These are phyloP conservation scores for Stichodactyla mertensii DNA, from an alignment of 64 coral and sea anemone species.

Conservation along the genomic window DNA sequence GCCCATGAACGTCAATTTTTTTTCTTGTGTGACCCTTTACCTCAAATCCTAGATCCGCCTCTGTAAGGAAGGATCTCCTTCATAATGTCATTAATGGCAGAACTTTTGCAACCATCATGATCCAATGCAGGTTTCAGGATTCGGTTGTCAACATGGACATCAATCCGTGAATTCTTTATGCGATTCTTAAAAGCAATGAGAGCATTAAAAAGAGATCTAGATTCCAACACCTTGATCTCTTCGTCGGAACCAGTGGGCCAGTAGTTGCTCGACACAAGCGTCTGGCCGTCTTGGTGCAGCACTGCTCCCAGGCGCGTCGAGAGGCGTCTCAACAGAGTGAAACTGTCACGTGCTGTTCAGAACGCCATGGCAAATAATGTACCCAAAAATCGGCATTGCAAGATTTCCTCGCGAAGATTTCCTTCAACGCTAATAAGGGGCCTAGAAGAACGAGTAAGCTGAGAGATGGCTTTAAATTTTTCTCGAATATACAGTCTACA, in stretches of 20 bases:
- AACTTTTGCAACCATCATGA: slow-evolving; percentile 30
- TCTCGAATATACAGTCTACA: slow-evolving; percentile 22
- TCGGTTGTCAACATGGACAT: slow-evolving; percentile 26
- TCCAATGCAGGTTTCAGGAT: slow-evolving; percentile 31
- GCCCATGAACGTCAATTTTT: too few species aligned
- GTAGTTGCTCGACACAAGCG: slow-evolving; percentile 13
- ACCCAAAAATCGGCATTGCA: slow-evolving; percentile 43
- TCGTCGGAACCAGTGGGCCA: background rate
- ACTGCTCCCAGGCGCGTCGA: slow-evolving; percentile 13
- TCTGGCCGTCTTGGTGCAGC: background rate
- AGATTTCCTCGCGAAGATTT: background rate
- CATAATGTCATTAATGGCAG: slow-evolving; percentile 23
- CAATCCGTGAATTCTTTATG: slow-evolving; percentile 23
- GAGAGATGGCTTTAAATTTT: slow-evolving; percentile 34
- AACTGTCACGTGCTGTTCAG: slow-evolving; percentile 23
- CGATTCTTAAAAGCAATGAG: slow-evolving; percentile 25
- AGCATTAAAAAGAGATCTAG: slow-evolving; percentile 17
- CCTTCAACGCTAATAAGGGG: background rate
- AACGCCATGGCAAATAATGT: background rate
- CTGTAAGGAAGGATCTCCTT: slow-evolving; percentile 20
- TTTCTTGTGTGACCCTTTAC: too few species aligned
- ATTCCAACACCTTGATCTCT: slow-evolving; percentile 23
- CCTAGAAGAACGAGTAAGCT: slow-evolving; percentile 2
- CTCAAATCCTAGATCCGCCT: background rate
- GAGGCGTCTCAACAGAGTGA: slow-evolving; percentile 5